Conservation (phyloP, 2,113 vertebrate genomes). For the Hypomesus transpacificus region DNA sequence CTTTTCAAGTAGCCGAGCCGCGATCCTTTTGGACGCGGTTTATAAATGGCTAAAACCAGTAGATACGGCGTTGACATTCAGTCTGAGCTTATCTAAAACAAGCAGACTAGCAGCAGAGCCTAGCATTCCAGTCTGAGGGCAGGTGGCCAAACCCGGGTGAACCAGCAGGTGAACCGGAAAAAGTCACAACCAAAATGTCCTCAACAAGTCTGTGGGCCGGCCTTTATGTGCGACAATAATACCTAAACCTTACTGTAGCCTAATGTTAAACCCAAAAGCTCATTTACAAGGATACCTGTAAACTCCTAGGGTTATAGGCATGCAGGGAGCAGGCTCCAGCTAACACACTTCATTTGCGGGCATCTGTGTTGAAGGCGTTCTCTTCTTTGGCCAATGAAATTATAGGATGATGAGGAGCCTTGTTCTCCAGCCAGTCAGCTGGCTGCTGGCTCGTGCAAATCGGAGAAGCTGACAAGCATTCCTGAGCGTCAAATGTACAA, state of each 20-base stretch:
- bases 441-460: slow-evolving; percentile 39
- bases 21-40: slow-evolving; percentile 10
- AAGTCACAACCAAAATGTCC: not conserved
- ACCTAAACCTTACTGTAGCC: not conserved
- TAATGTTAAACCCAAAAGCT: not conserved
- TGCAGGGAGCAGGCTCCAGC: not conserved
- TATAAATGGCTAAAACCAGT: not conserved
- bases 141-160: not conserved
- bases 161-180: not conserved
- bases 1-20: slow-evolving; percentile 30
- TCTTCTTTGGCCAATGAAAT: slow-evolving; percentile 5
- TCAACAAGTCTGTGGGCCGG: too few relatives aligned
- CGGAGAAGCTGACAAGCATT: slow-evolving; percentile 40
- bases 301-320: not conserved
- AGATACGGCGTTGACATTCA: slow-evolving; percentile 44
- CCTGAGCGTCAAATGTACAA: slow-evolving; percentile 29
- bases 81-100: slow-evolving; percentile 2
- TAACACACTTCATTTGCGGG: not conserved
- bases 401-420: slow-evolving; percentile 18
- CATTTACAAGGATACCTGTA: not conserved
- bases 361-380: slow-evolving; percentile 10
- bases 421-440: slow-evolving; percentile 25
- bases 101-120: not conserved
- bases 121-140: not conserved
- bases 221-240: not conserved